These are phyloP conservation scores for Muscicapa comitata DNA, from an alignment of 2,797 vertebrate genomes.

Conservation along the genomic window DNA sequence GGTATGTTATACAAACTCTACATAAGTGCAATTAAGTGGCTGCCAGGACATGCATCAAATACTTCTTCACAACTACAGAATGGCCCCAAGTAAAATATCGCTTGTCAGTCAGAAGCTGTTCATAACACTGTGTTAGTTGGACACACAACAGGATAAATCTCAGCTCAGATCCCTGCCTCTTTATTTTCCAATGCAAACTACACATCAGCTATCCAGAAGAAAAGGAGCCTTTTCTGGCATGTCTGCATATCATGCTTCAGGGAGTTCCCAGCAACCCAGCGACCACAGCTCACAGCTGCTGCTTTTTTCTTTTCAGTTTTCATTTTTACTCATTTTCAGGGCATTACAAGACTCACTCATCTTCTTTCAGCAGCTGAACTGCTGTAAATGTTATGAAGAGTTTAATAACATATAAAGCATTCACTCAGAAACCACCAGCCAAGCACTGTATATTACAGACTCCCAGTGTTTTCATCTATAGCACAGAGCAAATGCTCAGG, in stretches of 20 bases:
- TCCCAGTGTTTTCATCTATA: neutral
- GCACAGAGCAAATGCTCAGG: neutral
- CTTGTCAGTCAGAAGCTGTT: neutral
- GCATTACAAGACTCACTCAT: neutral
- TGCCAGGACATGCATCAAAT: neutral
- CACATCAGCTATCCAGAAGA: neutral
- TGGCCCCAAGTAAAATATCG: neutral
- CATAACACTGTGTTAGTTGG: neutral
- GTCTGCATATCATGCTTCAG: neutral
- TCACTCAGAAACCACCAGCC: neutral
- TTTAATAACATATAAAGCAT: neutral
- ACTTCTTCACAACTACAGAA: neutral
- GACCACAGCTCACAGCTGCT: constrained; percentile 6
- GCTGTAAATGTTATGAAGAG: constrained; percentile 16
- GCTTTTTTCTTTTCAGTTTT: constrained; percentile 4
- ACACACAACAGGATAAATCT: neutral
- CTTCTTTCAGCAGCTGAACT: constrained; percentile 37
- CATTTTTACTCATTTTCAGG: constrained; percentile 17
- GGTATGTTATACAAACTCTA: neutral
- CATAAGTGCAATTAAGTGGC: neutral
- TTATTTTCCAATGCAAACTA: neutral
- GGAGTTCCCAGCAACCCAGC: neutral
- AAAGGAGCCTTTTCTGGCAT: neutral
- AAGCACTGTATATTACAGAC: neutral
- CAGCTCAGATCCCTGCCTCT: neutral